Evolutionary conservation across 2,888 invertebrate species (phyloP).

Genomic region (Epiperipatus broadwayi): DNA sequence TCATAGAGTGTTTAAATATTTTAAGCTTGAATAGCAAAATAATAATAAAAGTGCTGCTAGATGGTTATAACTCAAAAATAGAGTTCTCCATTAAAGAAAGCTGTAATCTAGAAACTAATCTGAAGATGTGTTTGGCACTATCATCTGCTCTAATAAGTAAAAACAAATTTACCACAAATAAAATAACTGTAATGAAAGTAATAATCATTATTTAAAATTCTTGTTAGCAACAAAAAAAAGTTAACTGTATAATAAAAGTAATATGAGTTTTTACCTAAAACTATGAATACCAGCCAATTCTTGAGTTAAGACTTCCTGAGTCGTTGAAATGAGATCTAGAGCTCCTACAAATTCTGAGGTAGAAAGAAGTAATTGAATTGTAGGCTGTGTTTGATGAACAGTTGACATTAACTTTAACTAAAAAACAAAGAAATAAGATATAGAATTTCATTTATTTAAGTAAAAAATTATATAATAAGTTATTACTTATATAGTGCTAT

Average conservation of each 20-base stretch:
- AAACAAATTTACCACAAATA: slow-evolving; percentile 10
- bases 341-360: slow-evolving; percentile 95
- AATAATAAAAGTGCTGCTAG: too few species aligned
- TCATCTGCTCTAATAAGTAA: neutral
- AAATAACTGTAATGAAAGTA: slow-evolving; percentile 9
- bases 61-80: too few species aligned
- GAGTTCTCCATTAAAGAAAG: too few species aligned
- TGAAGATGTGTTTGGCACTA: too few species aligned
- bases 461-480: too few species aligned
- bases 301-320: slow-evolving; percentile 75
- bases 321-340: slow-evolving; percentile 82
- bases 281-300: slow-evolving; percentile 81
- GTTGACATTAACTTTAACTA: slow-evolving; percentile 72
- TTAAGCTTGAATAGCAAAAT: too few species aligned
- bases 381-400: slow-evolving; percentile 92
- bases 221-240: neutral
- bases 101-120: too few species aligned
- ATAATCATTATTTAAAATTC: neutral
- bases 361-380: slow-evolving; percentile 77
- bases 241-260: neutral
- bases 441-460: too few species aligned
- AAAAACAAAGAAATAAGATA: too few species aligned
- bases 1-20: too few species aligned
- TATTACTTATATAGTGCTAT: too few species aligned
- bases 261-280: slow-evolving; percentile 39